Percentiles rank a stretch among this genome's conserved stretches.
Conservation (phyloP, 1,140 invertebrate species). For the Aphidius ervi region DNA sequence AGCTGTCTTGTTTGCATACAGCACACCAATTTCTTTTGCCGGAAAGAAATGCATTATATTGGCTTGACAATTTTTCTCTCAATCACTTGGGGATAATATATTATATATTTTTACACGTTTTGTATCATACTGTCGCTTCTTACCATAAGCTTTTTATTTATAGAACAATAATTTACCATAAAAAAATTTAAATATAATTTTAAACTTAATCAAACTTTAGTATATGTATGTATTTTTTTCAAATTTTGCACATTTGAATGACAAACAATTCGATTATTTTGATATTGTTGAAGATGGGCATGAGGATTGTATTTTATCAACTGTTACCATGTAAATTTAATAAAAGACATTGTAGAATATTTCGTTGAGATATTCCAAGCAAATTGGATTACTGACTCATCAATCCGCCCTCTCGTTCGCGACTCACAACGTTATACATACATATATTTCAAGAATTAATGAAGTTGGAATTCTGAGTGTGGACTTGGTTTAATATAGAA, state of each 20-base stretch:
- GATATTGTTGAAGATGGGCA: no score
- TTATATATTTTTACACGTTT: slow-evolving; percentile 9
- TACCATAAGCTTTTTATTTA: neutral
- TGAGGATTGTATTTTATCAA: neutral
- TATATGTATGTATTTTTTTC: no score
- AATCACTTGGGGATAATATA: slow-evolving; percentile 17
- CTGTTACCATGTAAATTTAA: slow-evolving; percentile 23
- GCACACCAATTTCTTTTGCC: slow-evolving; percentile 19
- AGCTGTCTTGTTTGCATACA: slow-evolving; percentile 13
- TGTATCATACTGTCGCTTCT: neutral
- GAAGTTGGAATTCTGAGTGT: neutral
- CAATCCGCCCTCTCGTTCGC: slow-evolving; percentile 5
- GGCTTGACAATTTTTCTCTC: slow-evolving; percentile 36
- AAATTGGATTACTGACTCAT: slow-evolving; percentile 23
- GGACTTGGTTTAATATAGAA: neutral
- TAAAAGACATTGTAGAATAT: slow-evolving; percentile 17
- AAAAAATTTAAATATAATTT: no score
- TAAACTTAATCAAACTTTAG: no score
- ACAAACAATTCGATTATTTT: no score
- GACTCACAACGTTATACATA: no score
- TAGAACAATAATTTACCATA: no score
- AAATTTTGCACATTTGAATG: neutral
- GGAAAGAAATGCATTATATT: slow-evolving; percentile 40
- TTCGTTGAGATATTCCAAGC: slow-evolving; percentile 15
- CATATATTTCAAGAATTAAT: slow-evolving; percentile 17